phyloP scores from a whole-genome alignment of 2,888 invertebrate genomes.

The Cylloceria caligata region DNA sequence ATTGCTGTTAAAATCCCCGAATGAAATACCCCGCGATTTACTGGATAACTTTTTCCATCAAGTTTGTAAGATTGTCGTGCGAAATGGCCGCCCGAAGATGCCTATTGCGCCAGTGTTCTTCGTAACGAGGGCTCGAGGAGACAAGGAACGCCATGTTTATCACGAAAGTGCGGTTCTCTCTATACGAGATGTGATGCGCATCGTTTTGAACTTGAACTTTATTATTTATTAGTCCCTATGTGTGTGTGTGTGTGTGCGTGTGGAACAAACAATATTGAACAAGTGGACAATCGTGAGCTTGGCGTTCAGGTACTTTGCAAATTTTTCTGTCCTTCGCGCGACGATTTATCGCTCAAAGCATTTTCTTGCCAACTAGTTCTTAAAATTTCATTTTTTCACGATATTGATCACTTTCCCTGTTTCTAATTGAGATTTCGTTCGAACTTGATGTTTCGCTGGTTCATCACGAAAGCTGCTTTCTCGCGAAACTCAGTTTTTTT shows the following conservation, averaged over 20 bases:
- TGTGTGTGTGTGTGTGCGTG: constrained; percentile 53
- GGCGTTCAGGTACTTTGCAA: constrained; percentile 12
- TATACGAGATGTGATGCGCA: constrained; percentile 61
- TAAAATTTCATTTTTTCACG: background rate
- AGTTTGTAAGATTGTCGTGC: background rate
- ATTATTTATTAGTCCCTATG: constrained; percentile 67
- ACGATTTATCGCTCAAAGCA: background rate
- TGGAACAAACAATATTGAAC: constrained; percentile 34
- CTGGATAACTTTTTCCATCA: background rate
- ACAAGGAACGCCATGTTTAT: constrained; percentile 64
- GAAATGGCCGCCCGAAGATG: background rate
- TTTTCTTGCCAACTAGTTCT: background rate
- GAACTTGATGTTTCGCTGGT: background rate
- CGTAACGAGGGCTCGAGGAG: constrained; percentile 4
- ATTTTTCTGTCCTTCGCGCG: background rate
- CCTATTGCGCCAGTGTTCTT: background rate
- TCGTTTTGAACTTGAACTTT: constrained; percentile 63
- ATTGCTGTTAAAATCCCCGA: background rate
- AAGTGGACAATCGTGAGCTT: constrained; percentile 28
- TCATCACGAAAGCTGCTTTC: background rate
- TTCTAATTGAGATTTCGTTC: background rate
- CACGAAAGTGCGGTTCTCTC: constrained; percentile 55
- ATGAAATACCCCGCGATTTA: background rate
- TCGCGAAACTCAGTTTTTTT: background rate
- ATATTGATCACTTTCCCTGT: too few species aligned